Conservation (phyloP, 2,113 vertebrate species). For the Felis catus region F.catus_Fca126_mat1.0 CM031421.1:67609001-67609500, state of each 20-base stretch:
- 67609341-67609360: neutral
- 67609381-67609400: neutral
- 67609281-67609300: neutral
- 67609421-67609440: neutral
- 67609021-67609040: slow-evolving; percentile 37
- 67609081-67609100: neutral
- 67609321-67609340: neutral
- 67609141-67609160: neutral
- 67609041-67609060: neutral
- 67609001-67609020: slow-evolving; percentile 26
- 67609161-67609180: neutral
- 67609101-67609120: neutral
- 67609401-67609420: neutral
- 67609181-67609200: neutral
- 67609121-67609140: neutral
- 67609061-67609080: neutral
- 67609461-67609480: neutral
- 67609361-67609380: neutral
- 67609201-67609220: neutral
- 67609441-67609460: neutral
- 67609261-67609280: neutral
- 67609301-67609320: neutral
- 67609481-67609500: neutral
- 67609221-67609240: neutral
- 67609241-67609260: too few species aligned